Conservation (phyloP, 2,113 vertebrate species). For the Leucoraja erinaceus region DNA sequence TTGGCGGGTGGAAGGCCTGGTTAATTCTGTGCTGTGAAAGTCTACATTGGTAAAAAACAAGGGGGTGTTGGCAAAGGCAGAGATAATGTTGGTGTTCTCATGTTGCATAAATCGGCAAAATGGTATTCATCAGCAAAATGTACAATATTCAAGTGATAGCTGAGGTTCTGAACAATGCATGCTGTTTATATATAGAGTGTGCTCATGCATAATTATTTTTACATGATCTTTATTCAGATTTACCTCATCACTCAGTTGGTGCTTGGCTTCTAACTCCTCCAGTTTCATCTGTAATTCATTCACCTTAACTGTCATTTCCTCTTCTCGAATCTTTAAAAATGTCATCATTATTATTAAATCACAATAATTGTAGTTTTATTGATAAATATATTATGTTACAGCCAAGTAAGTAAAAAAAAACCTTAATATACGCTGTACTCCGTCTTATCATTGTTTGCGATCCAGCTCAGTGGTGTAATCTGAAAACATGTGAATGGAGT, state of each 20-base stretch:
- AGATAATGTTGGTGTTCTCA: background rate
- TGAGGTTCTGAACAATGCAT: background rate
- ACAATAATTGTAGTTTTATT: background rate
- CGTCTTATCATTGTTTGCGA: too few species aligned
- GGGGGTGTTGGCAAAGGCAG: too few species aligned
- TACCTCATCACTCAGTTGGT: conserved; percentile 50
- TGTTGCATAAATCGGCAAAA: background rate
- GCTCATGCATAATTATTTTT: conserved; percentile 45
- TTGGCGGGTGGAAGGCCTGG: too few species aligned
- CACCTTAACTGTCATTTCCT: conserved; percentile 86
- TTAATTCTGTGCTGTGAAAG: too few species aligned
- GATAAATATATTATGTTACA: too few species aligned
- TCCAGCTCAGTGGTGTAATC: too few species aligned
- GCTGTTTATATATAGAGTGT: conserved; percentile 41
- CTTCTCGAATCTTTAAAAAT: conserved; percentile 73
- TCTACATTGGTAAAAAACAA: too few species aligned
- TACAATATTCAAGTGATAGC: background rate
- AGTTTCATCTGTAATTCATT: conserved; percentile 75
- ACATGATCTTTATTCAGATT: conserved; percentile 58
- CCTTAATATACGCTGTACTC: too few species aligned
- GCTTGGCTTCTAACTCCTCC: conserved; percentile 63
- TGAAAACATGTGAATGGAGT: too few species aligned
- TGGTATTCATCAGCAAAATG: background rate
- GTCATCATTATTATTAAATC: conserved; percentile 30
- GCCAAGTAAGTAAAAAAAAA: too few species aligned